Percentiles rank a stretch among this genome's conserved stretches.
phyloP scores from a whole-genome alignment of 1,140 invertebrate genomes.

The Aradophagus sp. region DNA sequence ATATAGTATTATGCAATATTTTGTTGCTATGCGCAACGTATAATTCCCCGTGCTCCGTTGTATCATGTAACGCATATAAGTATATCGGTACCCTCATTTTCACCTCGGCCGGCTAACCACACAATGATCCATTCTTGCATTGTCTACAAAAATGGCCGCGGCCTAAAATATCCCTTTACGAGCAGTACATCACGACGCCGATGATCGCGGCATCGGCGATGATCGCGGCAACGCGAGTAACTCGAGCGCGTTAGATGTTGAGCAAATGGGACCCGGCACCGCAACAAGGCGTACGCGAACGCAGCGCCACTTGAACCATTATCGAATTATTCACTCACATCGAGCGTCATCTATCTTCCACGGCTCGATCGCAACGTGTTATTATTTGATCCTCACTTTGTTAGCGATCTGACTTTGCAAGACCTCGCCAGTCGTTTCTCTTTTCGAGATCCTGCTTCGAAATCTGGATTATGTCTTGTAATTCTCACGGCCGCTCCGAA shows the following conservation, averaged over 20 bases:
- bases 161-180: slow-evolving; percentile 66
- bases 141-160: slow-evolving; percentile 64
- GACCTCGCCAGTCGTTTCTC: slow-evolving; percentile 53
- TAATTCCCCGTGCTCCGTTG: slow-evolving; percentile 35
- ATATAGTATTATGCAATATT: slow-evolving; percentile 40
- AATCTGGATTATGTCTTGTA: slow-evolving; percentile 70
- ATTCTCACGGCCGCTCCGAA: slow-evolving; percentile 45
- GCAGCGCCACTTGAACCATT: slow-evolving; percentile 64
- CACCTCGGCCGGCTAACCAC: slow-evolving; percentile 64
- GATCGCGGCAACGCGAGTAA: slow-evolving; percentile 44
- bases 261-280: slow-evolving; percentile 59
- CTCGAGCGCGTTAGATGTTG: slow-evolving; percentile 67
- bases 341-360: slow-evolving; percentile 72
- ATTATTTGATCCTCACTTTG: slow-evolving; percentile 75
- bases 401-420: slow-evolving; percentile 71
- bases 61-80: slow-evolving; percentile 39
- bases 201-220: slow-evolving; percentile 55
- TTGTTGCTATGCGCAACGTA: slow-evolving; percentile 39
- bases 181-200: slow-evolving; percentile 55
- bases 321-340: slow-evolving; percentile 75
- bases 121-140: slow-evolving; percentile 67
- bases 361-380: slow-evolving; percentile 70
- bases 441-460: slow-evolving; percentile 60
- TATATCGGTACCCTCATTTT: slow-evolving; percentile 61
- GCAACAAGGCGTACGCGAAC: slow-evolving; percentile 49